Percentiles rank a stretch among this genome's conserved stretches.
These are phyloP conservation scores for Diadema setosum DNA, from an alignment of 35 echinoderm and acorn worm genomes.

Conservation along the genomic window DNA sequence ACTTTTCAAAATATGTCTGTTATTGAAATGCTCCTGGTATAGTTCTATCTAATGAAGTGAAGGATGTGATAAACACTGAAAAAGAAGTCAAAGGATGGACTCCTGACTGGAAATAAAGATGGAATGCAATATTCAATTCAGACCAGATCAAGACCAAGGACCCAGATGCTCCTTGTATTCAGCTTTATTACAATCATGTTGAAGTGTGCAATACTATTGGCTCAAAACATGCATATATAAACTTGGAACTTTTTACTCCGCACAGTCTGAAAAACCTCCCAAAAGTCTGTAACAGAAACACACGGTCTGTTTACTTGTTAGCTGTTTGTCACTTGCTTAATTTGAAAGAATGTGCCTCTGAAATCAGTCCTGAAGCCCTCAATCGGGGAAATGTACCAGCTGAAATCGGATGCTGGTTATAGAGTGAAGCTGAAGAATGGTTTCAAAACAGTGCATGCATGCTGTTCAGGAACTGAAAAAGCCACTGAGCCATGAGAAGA, in stretches of 20 bases:
- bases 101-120: slow-evolving; percentile 9
- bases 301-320: slow-evolving; percentile 19
- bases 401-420: slow-evolving; percentile 37
- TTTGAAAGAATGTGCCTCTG: slow-evolving; percentile 53
- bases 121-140: neutral
- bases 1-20: slow-evolving; percentile 55
- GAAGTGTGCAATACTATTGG: slow-evolving; percentile 53
- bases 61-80: neutral
- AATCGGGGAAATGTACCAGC: slow-evolving; percentile 31
- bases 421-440: neutral
- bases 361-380: slow-evolving; percentile 22
- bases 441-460: neutral
- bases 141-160: slow-evolving; percentile 1
- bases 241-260: slow-evolving; percentile 70
- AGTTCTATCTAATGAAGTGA: slow-evolving; percentile 22
- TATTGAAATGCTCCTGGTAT: too few relatives aligned
- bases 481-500: too few relatives aligned
- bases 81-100: neutral
- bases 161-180: slow-evolving; percentile 12
- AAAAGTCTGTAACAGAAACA: neutral
- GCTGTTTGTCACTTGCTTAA: slow-evolving; percentile 40
- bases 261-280: slow-evolving; percentile 49
- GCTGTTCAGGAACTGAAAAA: too few relatives aligned
- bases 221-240: slow-evolving; percentile 47
- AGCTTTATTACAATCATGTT: slow-evolving; percentile 67